These are phyloP conservation scores for Lamproptera curius DNA, from an alignment of 2,888 invertebrate species.

Conservation along the genomic window DNA sequence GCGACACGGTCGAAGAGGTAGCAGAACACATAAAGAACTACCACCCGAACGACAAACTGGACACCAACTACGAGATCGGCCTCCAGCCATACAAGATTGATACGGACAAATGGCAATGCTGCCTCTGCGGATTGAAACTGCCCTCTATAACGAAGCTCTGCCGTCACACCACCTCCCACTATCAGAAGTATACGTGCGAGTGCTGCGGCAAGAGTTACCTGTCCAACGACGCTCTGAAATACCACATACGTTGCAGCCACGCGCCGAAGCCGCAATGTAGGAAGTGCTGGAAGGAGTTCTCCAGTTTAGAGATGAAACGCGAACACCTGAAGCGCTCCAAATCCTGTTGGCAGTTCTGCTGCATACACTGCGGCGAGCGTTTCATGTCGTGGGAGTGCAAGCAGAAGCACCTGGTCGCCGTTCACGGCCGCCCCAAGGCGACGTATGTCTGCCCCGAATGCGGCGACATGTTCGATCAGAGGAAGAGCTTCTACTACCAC, in stretches of 20 bases:
- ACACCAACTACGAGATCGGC: conserved; percentile 46
- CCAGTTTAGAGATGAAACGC: conserved; percentile 42
- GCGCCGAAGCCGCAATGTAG: conserved; percentile 47
- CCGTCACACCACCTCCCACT: conserved; percentile 59
- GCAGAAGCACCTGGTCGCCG: conserved; percentile 45
- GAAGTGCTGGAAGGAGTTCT: conserved; percentile 57
- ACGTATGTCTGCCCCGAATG: conserved; percentile 57
- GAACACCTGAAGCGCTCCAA: conserved; percentile 47
- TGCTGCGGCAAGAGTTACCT: conserved; percentile 56
- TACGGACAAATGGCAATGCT: conserved; percentile 51
- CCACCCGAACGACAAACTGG: conserved; percentile 42
- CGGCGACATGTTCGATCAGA: conserved; percentile 36
- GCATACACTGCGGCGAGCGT: conserved; percentile 52
- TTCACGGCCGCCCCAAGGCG: conserved; percentile 41
- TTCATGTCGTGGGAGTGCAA: conserved; percentile 61
- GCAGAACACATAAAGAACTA: conserved; percentile 45
- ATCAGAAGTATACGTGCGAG: conserved; percentile 56
- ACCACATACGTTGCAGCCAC: conserved; percentile 55
- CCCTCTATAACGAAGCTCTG: conserved; percentile 50
- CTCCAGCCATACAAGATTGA: conserved; percentile 56
- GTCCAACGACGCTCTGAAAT: conserved; percentile 50
- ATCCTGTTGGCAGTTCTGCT: conserved; percentile 53
- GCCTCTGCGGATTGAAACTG: conserved; percentile 47
- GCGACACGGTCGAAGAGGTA: conserved; percentile 40
- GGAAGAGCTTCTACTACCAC: conserved; percentile 55